A percentile compares a stretch with the other conserved stretches of the same genome.
These are phyloP conservation scores for Carpatolechia fugitivella DNA, from an alignment of 2,888 invertebrate species.

Conservation along the genomic window DNA sequence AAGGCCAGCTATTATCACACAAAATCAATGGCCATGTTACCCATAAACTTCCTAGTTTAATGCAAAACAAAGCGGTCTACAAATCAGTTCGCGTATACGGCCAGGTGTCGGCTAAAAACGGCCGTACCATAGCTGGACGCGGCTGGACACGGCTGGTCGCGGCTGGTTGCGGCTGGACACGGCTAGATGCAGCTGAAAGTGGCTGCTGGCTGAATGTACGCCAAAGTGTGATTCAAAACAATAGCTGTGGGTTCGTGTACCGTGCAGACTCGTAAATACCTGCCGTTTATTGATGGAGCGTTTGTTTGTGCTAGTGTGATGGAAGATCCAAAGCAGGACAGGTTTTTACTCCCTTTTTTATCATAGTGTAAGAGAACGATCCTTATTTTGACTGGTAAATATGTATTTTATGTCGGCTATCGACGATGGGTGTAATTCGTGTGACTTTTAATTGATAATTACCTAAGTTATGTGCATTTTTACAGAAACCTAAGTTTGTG, in stretches of 20 bases:
- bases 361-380: too few relatives aligned
- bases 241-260: conserved; percentile 29
- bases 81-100: neutral
- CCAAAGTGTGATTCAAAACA: conserved; percentile 41
- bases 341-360: too few relatives aligned
- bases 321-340: neutral
- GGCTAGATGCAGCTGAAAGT: conserved; percentile 14
- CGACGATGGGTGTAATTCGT: too few relatives aligned
- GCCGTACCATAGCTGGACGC: neutral
- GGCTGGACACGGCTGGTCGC: neutral
- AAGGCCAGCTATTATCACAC: too few relatives aligned
- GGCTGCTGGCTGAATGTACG: conserved; percentile 13
- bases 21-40: neutral
- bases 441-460: too few relatives aligned
- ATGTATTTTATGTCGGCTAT: too few relatives aligned
- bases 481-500: too few relatives aligned
- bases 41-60: neutral
- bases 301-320: conserved; percentile 27
- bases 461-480: too few relatives aligned
- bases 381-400: too few relatives aligned
- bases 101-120: neutral
- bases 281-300: conserved; percentile 43
- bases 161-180: too few relatives aligned
- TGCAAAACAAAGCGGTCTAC: neutral
- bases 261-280: conserved; percentile 47